These are phyloP conservation scores for Cremastinae sp. DNA, from an alignment of 2,888 invertebrate genomes.

Conservation along the genomic window DNA sequence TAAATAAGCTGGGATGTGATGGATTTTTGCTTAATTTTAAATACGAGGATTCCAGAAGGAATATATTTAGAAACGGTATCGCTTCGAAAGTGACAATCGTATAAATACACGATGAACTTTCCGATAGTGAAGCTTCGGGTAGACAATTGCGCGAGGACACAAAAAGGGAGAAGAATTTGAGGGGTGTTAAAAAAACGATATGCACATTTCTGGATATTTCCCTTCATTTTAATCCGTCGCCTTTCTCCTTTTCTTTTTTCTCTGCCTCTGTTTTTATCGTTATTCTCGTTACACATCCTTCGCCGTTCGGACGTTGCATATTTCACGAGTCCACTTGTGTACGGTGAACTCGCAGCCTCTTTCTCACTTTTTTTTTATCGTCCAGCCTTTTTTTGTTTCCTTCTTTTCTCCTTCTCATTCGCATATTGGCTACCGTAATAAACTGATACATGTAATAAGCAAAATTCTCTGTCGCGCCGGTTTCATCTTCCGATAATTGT, in stretches of 20 bases:
- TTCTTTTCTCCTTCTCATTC: constrained; percentile 10
- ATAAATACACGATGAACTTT: too few species aligned
- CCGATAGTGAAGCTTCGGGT: not conserved
- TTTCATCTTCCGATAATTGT: constrained; percentile 74
- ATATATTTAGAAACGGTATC: too few species aligned
- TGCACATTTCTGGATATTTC: constrained; percentile 29
- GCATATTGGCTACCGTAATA: not conserved
- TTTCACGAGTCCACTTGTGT: constrained; percentile 67
- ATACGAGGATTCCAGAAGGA: too few species aligned
- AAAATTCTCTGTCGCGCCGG: constrained; percentile 63
- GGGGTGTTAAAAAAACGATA: constrained; percentile 46
- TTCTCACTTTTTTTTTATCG: constrained; percentile 24
- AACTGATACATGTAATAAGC: constrained; percentile 27
- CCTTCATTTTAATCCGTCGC: constrained; percentile 40
- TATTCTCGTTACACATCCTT: constrained; percentile 26
- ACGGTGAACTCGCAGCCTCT: constrained; percentile 15
- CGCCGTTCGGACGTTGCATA: constrained; percentile 60
- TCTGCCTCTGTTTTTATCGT: constrained; percentile 13
- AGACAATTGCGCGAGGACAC: constrained; percentile 35
- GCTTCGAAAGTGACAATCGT: too few species aligned
- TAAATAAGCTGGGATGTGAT: too few species aligned
- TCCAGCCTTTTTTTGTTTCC: constrained; percentile 18
- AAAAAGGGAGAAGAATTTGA: constrained; percentile 39
- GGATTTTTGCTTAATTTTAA: too few species aligned
- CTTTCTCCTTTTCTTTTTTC: constrained; percentile 36